Evolutionary conservation across 2,888 invertebrate species (phyloP).

Genomic region (Ariolimax columbianus): DNA sequence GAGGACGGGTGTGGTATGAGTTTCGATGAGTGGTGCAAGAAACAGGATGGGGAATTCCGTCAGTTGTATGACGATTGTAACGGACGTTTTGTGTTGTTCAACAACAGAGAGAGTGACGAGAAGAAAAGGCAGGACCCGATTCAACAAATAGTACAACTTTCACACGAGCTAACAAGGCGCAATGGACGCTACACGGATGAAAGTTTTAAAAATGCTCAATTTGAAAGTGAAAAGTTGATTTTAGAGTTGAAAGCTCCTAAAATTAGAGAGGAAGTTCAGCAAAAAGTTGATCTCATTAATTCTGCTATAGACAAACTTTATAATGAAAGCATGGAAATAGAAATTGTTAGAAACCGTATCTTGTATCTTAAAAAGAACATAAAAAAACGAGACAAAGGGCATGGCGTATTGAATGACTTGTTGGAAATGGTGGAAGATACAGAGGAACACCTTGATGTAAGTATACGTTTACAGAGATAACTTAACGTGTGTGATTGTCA

Average conservation of each 20-base stretch:
- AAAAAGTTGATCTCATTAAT: neutral
- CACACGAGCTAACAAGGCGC: neutral
- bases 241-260: neutral
- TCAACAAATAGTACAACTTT: neutral
- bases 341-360: neutral
- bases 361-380: neutral
- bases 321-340: too few species aligned
- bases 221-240: neutral
- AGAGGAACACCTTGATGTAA: neutral
- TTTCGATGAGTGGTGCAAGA: neutral
- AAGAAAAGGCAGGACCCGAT: neutral
- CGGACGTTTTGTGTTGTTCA: neutral
- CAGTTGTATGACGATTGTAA: neutral
- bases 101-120: constrained; percentile 9
- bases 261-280: neutral
- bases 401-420: neutral
- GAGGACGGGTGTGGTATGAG: neutral
- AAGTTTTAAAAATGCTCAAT: neutral
- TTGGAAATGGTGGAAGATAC: too few species aligned
- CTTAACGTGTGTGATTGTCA: too few species aligned
- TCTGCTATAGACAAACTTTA: neutral
- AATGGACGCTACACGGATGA: neutral
- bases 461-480: too few species aligned
- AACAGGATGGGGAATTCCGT: neutral
- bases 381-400: neutral